These are phyloP conservation scores for Drosophila acutilabella DNA, from an alignment of 2,888 invertebrate genomes.

Conservation along the genomic window DNA sequence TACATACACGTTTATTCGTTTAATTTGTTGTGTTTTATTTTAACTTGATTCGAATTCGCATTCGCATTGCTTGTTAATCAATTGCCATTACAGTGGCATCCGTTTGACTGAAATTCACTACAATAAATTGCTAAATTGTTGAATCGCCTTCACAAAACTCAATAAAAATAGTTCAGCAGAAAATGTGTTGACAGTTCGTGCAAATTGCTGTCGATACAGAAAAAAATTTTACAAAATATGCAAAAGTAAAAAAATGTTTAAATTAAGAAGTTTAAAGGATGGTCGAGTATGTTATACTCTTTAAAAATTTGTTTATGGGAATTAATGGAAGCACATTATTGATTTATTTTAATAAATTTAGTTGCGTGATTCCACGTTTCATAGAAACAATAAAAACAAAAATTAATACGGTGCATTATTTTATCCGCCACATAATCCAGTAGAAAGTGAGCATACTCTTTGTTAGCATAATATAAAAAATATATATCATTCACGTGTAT, in stretches of 20 bases:
- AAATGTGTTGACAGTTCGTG: constrained; percentile 51
- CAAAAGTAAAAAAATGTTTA: not conserved
- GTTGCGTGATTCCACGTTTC: too few relatives aligned
- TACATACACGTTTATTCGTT: constrained; percentile 15
- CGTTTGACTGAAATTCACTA: constrained; percentile 36
- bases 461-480: constrained; percentile 22
- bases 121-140: constrained; percentile 49
- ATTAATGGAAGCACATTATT: too few relatives aligned
- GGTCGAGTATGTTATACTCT: not conserved
- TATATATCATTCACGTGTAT: constrained; percentile 32
- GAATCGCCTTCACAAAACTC: constrained; percentile 53
- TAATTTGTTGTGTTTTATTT: constrained; percentile 34
- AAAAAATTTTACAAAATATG: constrained; percentile 17
- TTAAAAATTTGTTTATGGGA: not conserved
- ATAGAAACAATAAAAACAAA: not conserved
- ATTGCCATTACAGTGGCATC: constrained; percentile 55
- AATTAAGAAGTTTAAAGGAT: not conserved
- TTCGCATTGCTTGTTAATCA: constrained; percentile 60
- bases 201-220: constrained; percentile 31
- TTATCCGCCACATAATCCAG: not conserved
- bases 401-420: not conserved
- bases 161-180: constrained; percentile 47
- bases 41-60: constrained; percentile 12
- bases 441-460: not conserved
- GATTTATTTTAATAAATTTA: too few relatives aligned